A percentile compares a stretch with the other conserved stretches of the same genome.
Conservation (phyloP, 64 coral and sea anemone species). For the Stichodactyla helianthus region DNA sequence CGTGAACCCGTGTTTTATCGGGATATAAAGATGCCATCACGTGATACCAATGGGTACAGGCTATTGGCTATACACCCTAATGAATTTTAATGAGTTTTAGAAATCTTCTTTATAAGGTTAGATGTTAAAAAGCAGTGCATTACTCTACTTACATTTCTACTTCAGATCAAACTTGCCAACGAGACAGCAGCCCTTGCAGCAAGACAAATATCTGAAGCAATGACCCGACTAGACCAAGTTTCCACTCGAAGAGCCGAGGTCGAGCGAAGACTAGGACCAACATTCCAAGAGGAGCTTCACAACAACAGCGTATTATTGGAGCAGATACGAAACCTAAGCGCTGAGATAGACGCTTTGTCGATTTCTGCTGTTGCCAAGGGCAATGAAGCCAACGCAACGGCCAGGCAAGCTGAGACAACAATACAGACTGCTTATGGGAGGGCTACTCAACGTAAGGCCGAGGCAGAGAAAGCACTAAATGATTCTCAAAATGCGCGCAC, state of each 20-base stretch:
- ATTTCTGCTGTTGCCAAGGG: not conserved
- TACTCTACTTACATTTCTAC: not conserved
- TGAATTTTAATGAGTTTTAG: too few relatives aligned
- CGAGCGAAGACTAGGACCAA: slow-evolving; percentile 42
- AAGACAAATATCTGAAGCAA: slow-evolving; percentile 37
- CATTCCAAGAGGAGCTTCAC: slow-evolving; percentile 54
- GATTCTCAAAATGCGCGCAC: slow-evolving; percentile 34
- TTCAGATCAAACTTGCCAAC: slow-evolving; percentile 82
- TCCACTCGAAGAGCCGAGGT: slow-evolving; percentile 21
- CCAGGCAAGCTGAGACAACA: slow-evolving; percentile 33
- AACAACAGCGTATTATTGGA: slow-evolving; percentile 46
- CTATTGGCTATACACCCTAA: too few relatives aligned
- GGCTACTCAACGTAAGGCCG: slow-evolving; percentile 28
- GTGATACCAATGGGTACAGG: too few relatives aligned
- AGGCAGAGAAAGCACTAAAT: slow-evolving; percentile 43
- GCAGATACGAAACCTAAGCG: slow-evolving; percentile 38
- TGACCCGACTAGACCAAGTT: slow-evolving; percentile 41
- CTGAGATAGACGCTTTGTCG: slow-evolving; percentile 26
- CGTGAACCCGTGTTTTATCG: too few relatives aligned
- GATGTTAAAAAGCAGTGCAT: not conserved
- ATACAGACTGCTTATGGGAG: slow-evolving; percentile 25
- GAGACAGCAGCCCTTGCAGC: slow-evolving; percentile 67
- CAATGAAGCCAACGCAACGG: slow-evolving; percentile 26
- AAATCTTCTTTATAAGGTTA: too few relatives aligned
- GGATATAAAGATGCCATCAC: too few relatives aligned